A percentile compares a stretch with the other conserved stretches of the same genome.
Conservation (phyloP, 2,888 invertebrate genomes). For the Drosophila greeni region DNA sequence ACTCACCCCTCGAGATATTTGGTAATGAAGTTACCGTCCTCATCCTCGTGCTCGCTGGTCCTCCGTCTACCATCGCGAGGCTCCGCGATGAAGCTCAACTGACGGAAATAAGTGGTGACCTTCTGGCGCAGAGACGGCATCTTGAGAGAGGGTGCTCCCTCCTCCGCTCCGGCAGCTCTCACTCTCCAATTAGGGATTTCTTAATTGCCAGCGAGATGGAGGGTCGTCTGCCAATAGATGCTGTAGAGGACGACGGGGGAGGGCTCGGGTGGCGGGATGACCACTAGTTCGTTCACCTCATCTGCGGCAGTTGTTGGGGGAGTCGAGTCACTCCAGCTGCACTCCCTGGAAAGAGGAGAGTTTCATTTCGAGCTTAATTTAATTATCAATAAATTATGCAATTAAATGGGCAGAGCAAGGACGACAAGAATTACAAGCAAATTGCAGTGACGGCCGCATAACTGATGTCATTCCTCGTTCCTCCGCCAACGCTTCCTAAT, state of each 20-base stretch:
- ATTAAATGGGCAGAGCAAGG: constrained; percentile 46
- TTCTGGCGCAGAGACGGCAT: constrained; percentile 86
- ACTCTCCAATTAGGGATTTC: constrained; percentile 30
- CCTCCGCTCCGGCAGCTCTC: constrained; percentile 3
- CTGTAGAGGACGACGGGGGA: neutral
- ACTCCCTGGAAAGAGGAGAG: constrained; percentile 21
- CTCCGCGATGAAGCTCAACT: constrained; percentile 84
- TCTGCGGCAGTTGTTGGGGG: constrained; percentile 57
- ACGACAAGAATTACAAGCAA: constrained; percentile 29
- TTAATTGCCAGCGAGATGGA: constrained; percentile 36
- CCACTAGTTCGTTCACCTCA: constrained; percentile 52
- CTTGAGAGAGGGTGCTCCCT: constrained; percentile 34
- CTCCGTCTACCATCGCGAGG: constrained; percentile 80
- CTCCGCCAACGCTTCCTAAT: constrained; percentile 34
- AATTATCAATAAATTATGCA: constrained; percentile 73
- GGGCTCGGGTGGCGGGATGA: constrained; percentile 6
- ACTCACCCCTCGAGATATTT: constrained; percentile 85
- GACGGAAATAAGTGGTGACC: constrained; percentile 86
- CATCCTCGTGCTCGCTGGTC: constrained; percentile 78
- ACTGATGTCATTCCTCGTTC: constrained; percentile 17
- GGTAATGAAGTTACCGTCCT: constrained; percentile 84
- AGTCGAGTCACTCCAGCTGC: constrained; percentile 41
- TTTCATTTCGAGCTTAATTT: constrained; percentile 48
- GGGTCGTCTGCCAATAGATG: constrained; percentile 21
- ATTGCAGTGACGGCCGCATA: constrained; percentile 27